Percentiles rank a stretch among this genome's conserved stretches.
Conservation (phyloP, 2,797 vertebrate genomes). For the Sparidentex hasta region DNA sequence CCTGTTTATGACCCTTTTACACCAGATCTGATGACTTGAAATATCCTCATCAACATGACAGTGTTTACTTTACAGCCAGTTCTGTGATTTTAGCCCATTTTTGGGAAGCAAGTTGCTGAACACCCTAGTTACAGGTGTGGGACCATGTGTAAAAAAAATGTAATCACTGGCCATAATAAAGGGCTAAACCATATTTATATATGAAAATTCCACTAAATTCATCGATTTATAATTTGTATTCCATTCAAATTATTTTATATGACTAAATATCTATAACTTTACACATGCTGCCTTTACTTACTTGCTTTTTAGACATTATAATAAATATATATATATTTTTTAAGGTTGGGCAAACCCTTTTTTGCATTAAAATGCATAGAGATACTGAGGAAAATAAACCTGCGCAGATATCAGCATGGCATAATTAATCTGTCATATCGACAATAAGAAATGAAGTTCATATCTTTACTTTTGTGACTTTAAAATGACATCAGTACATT, state of each 20-base stretch:
- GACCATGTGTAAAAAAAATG: background rate
- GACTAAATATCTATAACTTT: background rate
- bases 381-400: no score
- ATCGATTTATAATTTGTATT: background rate
- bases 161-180: background rate
- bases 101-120: background rate
- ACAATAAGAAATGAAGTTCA: no score
- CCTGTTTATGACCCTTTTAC: background rate
- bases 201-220: background rate
- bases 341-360: background rate
- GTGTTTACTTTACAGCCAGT: background rate
- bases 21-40: slow-evolving; percentile 3
- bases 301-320: background rate
- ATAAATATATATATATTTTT: background rate
- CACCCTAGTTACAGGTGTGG: no score
- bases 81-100: background rate
- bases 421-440: no score
- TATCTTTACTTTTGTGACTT: no score
- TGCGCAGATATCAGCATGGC: no score
- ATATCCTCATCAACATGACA: background rate
- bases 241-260: background rate
- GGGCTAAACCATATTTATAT: background rate
- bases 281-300: background rate
- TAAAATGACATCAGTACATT: no score
- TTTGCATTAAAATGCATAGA: background rate